Evolutionary conservation across 2,888 invertebrate species (phyloP).

Genomic region (Abscondita cerata): DNA sequence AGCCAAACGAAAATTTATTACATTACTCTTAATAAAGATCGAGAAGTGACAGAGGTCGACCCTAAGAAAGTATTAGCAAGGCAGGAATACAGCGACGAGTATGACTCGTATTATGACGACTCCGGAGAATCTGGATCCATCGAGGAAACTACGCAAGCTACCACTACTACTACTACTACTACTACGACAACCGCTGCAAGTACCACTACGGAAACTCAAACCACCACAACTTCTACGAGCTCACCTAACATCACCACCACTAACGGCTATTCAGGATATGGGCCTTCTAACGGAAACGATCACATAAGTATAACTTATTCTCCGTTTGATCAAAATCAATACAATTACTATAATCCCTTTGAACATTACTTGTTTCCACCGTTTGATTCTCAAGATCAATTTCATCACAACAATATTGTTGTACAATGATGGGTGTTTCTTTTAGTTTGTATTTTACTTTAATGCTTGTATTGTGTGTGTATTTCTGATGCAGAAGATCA

Average conservation of each 20-base stretch:
- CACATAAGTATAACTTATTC: conserved; percentile 55
- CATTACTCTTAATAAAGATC: too few species aligned
- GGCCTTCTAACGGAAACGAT: conserved; percentile 54
- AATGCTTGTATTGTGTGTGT: too few species aligned
- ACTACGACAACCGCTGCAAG: not conserved
- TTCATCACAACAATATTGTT: conserved; percentile 10
- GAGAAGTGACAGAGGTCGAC: too few species aligned
- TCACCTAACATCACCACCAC: not conserved
- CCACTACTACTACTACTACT: conserved; percentile 2
- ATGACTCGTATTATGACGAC: not conserved
- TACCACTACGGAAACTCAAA: conserved; percentile 2
- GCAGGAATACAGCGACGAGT: not conserved
- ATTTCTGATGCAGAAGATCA: too few species aligned
- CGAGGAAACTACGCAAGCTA: conserved; percentile 3
- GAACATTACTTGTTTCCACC: conserved; percentile 2
- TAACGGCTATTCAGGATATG: conserved; percentile 46
- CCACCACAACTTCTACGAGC: not conserved
- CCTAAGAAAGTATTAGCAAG: not conserved
- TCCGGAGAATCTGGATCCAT: not conserved
- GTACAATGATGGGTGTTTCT: not conserved
- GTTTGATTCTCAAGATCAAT: conserved; percentile 1
- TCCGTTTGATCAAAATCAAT: conserved; percentile 34
- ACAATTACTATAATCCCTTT: not conserved
- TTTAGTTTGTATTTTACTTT: not conserved
- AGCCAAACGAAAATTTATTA: too few species aligned